Conservation (phyloP, 1,140 invertebrate species). For the Oryzaephilus surinamensis region DNA sequence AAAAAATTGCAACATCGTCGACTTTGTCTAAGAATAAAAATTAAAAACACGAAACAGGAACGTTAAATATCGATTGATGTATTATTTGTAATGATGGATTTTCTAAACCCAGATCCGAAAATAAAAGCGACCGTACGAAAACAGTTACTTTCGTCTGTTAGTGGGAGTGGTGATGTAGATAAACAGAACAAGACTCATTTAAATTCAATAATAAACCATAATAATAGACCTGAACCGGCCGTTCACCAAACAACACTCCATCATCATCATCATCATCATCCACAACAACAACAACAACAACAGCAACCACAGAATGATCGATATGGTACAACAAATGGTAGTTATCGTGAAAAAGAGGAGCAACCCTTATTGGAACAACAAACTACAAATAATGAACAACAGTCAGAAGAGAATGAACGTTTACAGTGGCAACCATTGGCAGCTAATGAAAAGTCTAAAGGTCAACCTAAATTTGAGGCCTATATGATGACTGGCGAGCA, state of each 20-base stretch:
- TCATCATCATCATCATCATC: slow-evolving; percentile 2
- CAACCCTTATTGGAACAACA: slow-evolving; percentile 28
- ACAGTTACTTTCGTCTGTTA: slow-evolving; percentile 51
- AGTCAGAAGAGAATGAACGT: slow-evolving; percentile 41
- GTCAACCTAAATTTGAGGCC: slow-evolving; percentile 62
- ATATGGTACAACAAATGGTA: slow-evolving; percentile 37
- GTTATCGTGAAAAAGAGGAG: slow-evolving; percentile 39
- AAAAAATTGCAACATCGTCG: no score
- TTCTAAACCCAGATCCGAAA: slow-evolving; percentile 77
- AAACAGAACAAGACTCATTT: no score
- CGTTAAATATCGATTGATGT: no score
- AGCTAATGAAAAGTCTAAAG: slow-evolving; percentile 25
- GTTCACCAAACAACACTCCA: slow-evolving; percentile 21
- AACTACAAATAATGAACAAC: slow-evolving; percentile 12
- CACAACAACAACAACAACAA: slow-evolving; percentile 21
- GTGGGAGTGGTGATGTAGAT: slow-evolving; percentile 29
- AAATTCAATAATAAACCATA: no score
- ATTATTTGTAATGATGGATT: no score
- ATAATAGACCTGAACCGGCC: slow-evolving; percentile 15
- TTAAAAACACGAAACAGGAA: no score
- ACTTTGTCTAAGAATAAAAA: no score
- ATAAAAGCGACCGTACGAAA: slow-evolving; percentile 71
- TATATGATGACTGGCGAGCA: slow-evolving; percentile 97
- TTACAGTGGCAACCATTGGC: slow-evolving; percentile 44
- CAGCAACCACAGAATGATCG: slow-evolving; percentile 14